phyloP scores from a whole-genome alignment of 2,888 invertebrate genomes.

The Eucera pruinosa region DNA sequence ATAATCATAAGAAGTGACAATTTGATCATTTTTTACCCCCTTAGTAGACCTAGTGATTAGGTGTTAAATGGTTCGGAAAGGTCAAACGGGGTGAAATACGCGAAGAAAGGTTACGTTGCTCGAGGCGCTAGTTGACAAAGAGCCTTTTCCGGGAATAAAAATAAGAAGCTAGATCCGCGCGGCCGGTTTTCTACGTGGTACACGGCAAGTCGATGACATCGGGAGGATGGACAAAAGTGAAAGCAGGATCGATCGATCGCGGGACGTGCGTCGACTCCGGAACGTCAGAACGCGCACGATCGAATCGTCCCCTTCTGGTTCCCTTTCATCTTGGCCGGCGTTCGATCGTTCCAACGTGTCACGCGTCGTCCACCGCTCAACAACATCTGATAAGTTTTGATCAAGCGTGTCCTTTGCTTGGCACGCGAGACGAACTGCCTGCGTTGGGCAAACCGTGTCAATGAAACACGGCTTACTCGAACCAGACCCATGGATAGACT shows the following conservation, averaged over 20 bases:
- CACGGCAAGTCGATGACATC: conserved; percentile 44
- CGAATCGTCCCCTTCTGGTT: conserved; percentile 65
- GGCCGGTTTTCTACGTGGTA: conserved; percentile 19
- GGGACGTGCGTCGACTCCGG: conserved; percentile 63
- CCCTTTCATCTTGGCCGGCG: conserved; percentile 61
- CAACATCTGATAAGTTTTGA: conserved; percentile 65
- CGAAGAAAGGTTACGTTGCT: no score
- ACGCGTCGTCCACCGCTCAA: conserved; percentile 49
- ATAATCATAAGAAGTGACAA: no score
- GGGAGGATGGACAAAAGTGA: conserved; percentile 72
- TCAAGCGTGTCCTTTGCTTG: conserved; percentile 49
- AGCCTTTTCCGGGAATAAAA: conserved; percentile 16
- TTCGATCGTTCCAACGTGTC: conserved; percentile 56
- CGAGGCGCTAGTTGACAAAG: conserved; percentile 18
- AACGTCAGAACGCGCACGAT: conserved; percentile 59
- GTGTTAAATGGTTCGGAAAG: no score
- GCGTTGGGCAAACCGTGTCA: conserved; percentile 31
- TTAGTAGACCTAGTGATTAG: no score
- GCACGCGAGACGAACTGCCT: conserved; percentile 41
- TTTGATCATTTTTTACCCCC: no score
- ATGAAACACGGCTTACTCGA: conserved; percentile 32
- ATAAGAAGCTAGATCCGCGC: conserved; percentile 30
- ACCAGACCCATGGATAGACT: conserved; percentile 8
- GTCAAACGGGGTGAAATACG: neutral
- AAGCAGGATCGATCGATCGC: conserved; percentile 71